These are phyloP conservation scores for Hydrolagus colliei DNA, from an alignment of 2,797 vertebrate genomes.

Conservation along the genomic window DNA sequence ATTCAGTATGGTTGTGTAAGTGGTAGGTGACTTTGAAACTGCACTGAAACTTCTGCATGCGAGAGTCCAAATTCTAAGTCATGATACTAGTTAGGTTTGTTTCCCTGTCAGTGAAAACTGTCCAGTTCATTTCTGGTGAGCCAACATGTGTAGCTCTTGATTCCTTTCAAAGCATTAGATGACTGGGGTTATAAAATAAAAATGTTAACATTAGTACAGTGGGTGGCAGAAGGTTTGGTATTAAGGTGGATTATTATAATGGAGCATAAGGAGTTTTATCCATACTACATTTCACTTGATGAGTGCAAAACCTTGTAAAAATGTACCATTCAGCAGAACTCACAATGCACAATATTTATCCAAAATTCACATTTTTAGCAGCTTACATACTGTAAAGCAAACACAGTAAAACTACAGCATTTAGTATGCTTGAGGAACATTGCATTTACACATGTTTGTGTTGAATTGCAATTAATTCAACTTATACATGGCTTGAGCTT, in stretches of 20 bases:
- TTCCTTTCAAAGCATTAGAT: not conserved
- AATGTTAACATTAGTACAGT: no score
- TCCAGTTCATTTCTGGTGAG: not conserved
- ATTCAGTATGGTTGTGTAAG: no score
- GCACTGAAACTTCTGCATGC: no score
- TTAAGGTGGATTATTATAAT: no score
- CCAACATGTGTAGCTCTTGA: not conserved
- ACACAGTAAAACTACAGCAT: not conserved
- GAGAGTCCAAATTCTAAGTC: not conserved
- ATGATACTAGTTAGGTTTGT: not conserved
- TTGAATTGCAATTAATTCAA: not conserved
- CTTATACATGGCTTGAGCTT: not conserved
- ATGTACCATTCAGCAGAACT: no score
- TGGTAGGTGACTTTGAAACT: no score
- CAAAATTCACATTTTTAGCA: not conserved
- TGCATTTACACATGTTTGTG: not conserved
- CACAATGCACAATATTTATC: no score
- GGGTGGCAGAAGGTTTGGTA: no score
- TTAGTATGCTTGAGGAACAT: no score
- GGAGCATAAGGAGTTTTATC: no score
- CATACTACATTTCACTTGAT: no score
- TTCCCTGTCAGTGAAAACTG: not conserved
- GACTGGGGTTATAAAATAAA: not conserved
- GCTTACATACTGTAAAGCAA: not conserved
- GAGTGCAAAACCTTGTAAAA: no score